Conservation (phyloP, 2,888 invertebrate genomes). For the Lycophotia porphyrea region DNA sequence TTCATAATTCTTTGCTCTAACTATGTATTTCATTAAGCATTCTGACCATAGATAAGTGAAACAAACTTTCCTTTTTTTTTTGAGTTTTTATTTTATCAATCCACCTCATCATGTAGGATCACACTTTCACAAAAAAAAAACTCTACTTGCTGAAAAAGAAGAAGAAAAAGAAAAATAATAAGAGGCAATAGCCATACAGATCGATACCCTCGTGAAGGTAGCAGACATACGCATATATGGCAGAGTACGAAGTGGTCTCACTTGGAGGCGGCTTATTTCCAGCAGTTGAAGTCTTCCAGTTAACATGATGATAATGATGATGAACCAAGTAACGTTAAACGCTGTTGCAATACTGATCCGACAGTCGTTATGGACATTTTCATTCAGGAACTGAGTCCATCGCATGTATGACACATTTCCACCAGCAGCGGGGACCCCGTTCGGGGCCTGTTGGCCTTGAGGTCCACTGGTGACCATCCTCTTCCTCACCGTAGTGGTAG, state of each 20-base stretch:
- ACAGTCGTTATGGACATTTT: not conserved
- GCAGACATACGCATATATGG: not conserved
- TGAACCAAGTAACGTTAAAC: not conserved
- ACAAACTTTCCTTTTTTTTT: not conserved
- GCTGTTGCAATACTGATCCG: not conserved
- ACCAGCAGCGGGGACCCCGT: not conserved
- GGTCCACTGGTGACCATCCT: not conserved
- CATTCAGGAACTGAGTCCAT: too few relatives aligned
- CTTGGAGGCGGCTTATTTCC: not conserved
- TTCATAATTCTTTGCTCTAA: constrained; percentile 4
- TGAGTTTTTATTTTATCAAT: not conserved
- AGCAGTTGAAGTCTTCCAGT: not conserved
- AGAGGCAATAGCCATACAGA: not conserved
- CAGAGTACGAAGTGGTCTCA: not conserved
- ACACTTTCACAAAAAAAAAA: too few relatives aligned
- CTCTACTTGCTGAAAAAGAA: too few relatives aligned
- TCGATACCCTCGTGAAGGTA: not conserved
- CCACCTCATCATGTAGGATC: not conserved
- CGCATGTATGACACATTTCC: not conserved
- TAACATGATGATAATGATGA: not conserved
- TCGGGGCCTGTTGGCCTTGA: not conserved
- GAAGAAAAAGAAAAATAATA: not conserved
- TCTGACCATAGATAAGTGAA: not conserved
- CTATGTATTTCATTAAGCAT: not conserved
- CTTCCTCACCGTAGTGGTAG: not conserved